phyloP scores from a whole-genome alignment of 2,113 vertebrate species.

The Phyllopteryx taeniolatus region DNA sequence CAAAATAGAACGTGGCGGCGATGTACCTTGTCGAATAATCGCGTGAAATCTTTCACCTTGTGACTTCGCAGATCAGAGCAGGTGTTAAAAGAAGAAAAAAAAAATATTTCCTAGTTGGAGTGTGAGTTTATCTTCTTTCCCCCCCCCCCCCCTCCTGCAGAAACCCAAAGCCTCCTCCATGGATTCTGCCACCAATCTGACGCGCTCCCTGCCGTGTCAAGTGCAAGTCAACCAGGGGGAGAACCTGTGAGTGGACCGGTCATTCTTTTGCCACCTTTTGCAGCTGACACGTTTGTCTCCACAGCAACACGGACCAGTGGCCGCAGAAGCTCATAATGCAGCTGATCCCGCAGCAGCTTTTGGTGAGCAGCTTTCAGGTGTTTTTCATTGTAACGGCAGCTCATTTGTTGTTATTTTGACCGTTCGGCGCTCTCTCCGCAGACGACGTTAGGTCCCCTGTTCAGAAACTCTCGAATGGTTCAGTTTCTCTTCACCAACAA shows the following conservation, averaged over 20 bases:
- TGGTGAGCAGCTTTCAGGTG: slow-evolving; percentile 67
- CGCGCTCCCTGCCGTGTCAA: slow-evolving; percentile 87
- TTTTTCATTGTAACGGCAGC: background rate
- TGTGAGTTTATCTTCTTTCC: background rate
- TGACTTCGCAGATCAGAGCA: background rate
- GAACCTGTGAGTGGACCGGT: slow-evolving; percentile 81
- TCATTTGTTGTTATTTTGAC: background rate
- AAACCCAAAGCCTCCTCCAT: slow-evolving; percentile 87
- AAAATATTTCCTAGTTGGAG: background rate
- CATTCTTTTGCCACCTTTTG: background rate
- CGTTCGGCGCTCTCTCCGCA: slow-evolving; percentile 21
- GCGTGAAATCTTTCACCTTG: slow-evolving; percentile 8
- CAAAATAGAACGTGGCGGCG: background rate
- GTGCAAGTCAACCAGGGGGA: slow-evolving; percentile 91
- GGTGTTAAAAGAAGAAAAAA: background rate
- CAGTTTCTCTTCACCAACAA: slow-evolving; percentile 94
- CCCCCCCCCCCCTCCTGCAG: slow-evolving; percentile 60
- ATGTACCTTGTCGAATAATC: background rate
- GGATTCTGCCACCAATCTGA: slow-evolving; percentile 85
- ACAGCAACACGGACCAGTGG: slow-evolving; percentile 91
- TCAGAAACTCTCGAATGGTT: slow-evolving; percentile 92
- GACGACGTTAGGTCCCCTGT: slow-evolving; percentile 88
- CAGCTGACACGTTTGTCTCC: background rate
- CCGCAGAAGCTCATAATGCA: slow-evolving; percentile 94
- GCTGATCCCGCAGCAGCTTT: slow-evolving; percentile 87